These are phyloP conservation scores for Tenebrosternarchus preto DNA, from an alignment of 2,113 vertebrate genomes.

Conservation along the genomic window DNA sequence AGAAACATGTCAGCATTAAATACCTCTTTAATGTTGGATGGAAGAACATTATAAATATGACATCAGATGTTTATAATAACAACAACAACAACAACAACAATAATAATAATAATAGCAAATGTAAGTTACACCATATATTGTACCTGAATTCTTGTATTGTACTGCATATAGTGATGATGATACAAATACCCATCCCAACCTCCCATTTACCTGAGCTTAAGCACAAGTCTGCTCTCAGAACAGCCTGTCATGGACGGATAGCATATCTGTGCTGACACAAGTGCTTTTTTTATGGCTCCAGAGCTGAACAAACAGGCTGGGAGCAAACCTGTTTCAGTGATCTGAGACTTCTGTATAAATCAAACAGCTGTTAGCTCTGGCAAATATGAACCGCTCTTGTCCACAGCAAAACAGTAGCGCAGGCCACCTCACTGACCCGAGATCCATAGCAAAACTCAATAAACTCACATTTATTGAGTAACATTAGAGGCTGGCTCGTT, in stretches of 20 bases:
- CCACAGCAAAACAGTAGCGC: slow-evolving; percentile 15
- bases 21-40: neutral
- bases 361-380: slow-evolving; percentile 39
- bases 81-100: too few relatives aligned
- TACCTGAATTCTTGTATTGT: too few relatives aligned
- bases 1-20: too few relatives aligned
- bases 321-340: slow-evolving; percentile 31
- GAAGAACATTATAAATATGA: neutral
- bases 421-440: slow-evolving; percentile 22
- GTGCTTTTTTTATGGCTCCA: slow-evolving; percentile 34
- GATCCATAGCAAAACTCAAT: slow-evolving; percentile 45
- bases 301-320: slow-evolving; percentile 40
- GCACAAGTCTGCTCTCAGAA: slow-evolving; percentile 26
- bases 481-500: slow-evolving; percentile 37
- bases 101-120: too few relatives aligned
- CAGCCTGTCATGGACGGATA: slow-evolving; percentile 11
- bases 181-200: neutral
- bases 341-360: slow-evolving; percentile 32
- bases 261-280: slow-evolving; percentile 32
- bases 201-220: slow-evolving; percentile 14
- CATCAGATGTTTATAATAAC: too few relatives aligned
- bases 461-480: too few relatives aligned
- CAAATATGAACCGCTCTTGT: slow-evolving; percentile 14
- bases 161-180: too few relatives aligned
- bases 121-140: too few relatives aligned